Evolutionary conservation across 2,888 invertebrate genomes (phyloP).

Genomic region (Zootermopsis nevadensis): DNA sequence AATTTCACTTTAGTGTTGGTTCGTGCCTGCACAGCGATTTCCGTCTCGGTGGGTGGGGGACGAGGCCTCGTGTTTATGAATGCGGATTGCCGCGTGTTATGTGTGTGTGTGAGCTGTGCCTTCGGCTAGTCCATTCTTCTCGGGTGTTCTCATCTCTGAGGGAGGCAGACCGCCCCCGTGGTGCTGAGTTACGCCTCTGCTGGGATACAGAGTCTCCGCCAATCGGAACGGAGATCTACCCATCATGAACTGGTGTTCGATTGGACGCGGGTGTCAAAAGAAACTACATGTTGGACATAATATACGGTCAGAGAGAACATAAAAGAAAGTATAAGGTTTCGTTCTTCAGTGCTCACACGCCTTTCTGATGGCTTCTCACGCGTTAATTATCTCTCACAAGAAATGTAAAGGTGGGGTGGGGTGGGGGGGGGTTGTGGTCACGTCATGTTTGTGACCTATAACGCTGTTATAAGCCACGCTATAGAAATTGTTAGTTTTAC

Average conservation of each 20-base stretch:
- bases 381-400: slow-evolving; percentile 49
- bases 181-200: slow-evolving; percentile 44
- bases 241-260: slow-evolving; percentile 43
- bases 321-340: slow-evolving; percentile 17
- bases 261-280: slow-evolving; percentile 49
- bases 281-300: slow-evolving; percentile 37
- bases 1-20: neutral
- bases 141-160: neutral
- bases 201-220: slow-evolving; percentile 37
- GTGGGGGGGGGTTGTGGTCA: slow-evolving; percentile 24
- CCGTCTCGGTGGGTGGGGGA: neutral
- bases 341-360: neutral
- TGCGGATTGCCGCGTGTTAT: neutral
- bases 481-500: slow-evolving; percentile 34
- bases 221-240: slow-evolving; percentile 39
- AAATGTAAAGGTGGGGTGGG: neutral
- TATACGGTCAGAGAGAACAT: slow-evolving; percentile 43
- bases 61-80: neutral
- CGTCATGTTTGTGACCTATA: slow-evolving; percentile 16
- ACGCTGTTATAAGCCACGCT: slow-evolving; percentile 18
- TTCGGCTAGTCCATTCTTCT: neutral
- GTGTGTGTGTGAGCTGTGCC: too few relatives aligned
- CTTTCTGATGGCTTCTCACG: slow-evolving; percentile 29
- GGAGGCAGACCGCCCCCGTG: slow-evolving; percentile 32
- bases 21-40: neutral